Base-by-base conservation (phyloP, 2,797 vertebrate species). In the Spinus olivaceus region DNA sequence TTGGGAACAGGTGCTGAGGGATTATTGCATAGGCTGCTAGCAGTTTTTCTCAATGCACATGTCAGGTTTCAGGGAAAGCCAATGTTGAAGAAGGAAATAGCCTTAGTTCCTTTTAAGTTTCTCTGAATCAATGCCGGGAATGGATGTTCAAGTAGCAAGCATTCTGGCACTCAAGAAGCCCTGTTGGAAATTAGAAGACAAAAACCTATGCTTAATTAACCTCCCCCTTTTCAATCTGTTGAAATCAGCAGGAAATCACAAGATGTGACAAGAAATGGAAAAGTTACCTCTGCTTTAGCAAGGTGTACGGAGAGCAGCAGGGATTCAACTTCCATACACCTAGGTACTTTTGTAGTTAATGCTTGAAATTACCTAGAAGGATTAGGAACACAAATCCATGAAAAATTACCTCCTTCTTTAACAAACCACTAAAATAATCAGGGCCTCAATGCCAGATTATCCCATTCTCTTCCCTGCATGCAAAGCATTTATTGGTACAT, bases 1-100 rank as follows among this genome's bases (percentile, higher is more conserved):
- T 76, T 64, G 66, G 66, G 80, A 93, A 95, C 71, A 95, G 85
- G 61, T 94, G 92, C 87, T 87, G 83, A 56, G 25, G 53, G 85
- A 94, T 72, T 94, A 88, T 71, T 72, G 50, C 44, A 63, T 74
- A 60, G 39, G 39, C 54, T 83, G 20, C 59, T 85, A 61, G 81
- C 76, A 88, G 44, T 92, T 95, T 90, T 93, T 93, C 82, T 92
- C 74, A 84, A 50, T 42, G 66, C 49, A 41, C 39, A 66, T 32
- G 74, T 32, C 50, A 69, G 60, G 50, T 83, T 72, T 54, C 49
- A 78, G 18, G n/a, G 30, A 83, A 92, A 86, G 24, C 32, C 50
- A 69, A 27, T 17, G 15, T 12, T 3, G 14, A 83, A 50, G 7
- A 79, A 82, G 18, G 47, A 47, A 65, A 53, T 11, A 67, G 22